These are phyloP conservation scores for Agrochola lychnidis DNA, from an alignment of 2,888 invertebrate species.

Conservation along the genomic window DNA sequence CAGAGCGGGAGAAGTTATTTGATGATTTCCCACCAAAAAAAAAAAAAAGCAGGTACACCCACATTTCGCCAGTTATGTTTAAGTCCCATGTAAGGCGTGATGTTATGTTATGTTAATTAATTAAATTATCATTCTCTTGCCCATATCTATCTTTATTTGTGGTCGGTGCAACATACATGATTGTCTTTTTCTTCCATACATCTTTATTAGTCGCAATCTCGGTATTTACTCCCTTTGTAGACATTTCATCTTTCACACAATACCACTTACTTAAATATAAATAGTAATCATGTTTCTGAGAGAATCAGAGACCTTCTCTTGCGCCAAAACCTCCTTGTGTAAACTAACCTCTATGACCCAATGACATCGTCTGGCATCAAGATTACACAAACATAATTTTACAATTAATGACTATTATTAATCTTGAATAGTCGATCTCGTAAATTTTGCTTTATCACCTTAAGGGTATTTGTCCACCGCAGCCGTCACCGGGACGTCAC, in stretches of 20 bases:
- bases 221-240: background rate
- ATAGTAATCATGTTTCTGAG: background rate
- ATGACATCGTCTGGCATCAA: background rate
- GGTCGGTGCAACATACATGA: background rate
- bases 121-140: background rate
- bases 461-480: background rate
- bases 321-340: background rate
- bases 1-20: no score
- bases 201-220: background rate
- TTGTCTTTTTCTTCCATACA: background rate
- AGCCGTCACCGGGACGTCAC: background rate
- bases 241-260: background rate
- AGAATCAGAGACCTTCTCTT: background rate
- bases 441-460: background rate
- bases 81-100: no score
- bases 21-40: no score
- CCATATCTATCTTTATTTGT: background rate
- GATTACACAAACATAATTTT: background rate
- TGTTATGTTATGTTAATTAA: no score
- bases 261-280: background rate
- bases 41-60: no score
- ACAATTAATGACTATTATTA: background rate
- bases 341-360: background rate
- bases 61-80: no score
- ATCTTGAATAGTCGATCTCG: background rate